Percentiles rank a stretch among this genome's conserved stretches.
These are phyloP conservation scores for Sturmia bella DNA, from an alignment of 2,888 invertebrate genomes.

Conservation along the genomic window DNA sequence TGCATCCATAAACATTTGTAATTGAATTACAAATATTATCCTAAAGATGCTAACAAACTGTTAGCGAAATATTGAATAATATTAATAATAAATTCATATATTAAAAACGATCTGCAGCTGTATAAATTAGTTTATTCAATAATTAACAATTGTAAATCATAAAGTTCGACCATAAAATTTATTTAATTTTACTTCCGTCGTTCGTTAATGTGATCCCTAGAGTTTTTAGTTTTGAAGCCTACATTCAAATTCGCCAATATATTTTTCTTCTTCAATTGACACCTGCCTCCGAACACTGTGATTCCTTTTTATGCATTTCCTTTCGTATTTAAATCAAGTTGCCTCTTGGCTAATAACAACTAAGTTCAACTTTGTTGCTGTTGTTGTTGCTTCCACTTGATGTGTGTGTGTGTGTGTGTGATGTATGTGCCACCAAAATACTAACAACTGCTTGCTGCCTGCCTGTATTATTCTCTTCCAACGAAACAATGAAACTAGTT, in stretches of 20 bases:
- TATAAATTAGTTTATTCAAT: no score
- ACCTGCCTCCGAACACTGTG: conserved; percentile 31
- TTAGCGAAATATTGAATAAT: no score
- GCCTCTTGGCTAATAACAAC: conserved; percentile 45
- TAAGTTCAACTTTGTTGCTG: conserved; percentile 28
- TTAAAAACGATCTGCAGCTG: no score
- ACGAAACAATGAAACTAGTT: conserved; percentile 48
- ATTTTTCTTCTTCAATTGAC: background rate
- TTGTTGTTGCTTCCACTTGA: conserved; percentile 17
- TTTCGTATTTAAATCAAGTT: conserved; percentile 16
- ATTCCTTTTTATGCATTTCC: background rate
- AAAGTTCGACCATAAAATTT: no score
- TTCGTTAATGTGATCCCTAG: no score
- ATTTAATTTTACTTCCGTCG: no score
- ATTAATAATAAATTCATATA: no score
- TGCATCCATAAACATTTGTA: no score
- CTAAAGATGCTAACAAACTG: no score
- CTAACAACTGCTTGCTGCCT: conserved; percentile 38
- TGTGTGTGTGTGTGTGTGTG: conserved; percentile 11
- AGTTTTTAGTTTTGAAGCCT: no score
- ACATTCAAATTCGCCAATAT: background rate
- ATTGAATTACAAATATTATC: no score
- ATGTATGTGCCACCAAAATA: conserved; percentile 3
- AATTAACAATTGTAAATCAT: no score
- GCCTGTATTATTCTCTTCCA: conserved; percentile 18